A percentile compares a stretch with the other conserved stretches of the same genome.
Evolutionary conservation across 2,888 invertebrate genomes (phyloP).

Genomic region (Stictocephala bisonia): DNA sequence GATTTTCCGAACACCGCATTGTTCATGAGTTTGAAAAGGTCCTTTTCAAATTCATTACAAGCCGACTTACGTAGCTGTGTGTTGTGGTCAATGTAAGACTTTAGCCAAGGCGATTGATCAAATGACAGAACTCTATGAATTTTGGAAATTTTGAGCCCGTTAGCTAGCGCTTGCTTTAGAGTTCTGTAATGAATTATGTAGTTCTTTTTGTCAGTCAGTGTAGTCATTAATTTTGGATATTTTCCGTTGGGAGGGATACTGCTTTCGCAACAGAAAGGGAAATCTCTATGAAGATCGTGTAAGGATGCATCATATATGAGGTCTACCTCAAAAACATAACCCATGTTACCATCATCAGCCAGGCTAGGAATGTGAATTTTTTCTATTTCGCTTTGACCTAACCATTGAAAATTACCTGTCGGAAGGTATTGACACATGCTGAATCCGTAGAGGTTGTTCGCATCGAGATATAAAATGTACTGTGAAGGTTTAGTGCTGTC

Average conservation of each 20-base stretch:
- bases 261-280: constrained; percentile 54
- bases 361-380: constrained; percentile 47
- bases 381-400: constrained; percentile 50
- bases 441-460: constrained; percentile 53
- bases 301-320: constrained; percentile 63
- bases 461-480: constrained; percentile 49
- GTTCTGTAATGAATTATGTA: constrained; percentile 28
- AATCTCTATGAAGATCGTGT: constrained; percentile 61
- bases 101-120: constrained; percentile 60
- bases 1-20: constrained; percentile 61
- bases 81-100: constrained; percentile 57
- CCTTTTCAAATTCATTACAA: constrained; percentile 62
- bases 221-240: not conserved
- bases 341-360: constrained; percentile 49
- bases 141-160: no score
- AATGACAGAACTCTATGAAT: constrained; percentile 60
- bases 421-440: constrained; percentile 59
- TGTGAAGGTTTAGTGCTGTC: constrained; percentile 14
- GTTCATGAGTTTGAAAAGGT: constrained; percentile 32
- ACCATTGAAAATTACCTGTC: constrained; percentile 59
- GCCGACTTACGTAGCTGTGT: constrained; percentile 53
- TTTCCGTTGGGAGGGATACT: not conserved
- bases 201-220: not conserved
- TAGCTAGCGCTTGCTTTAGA: constrained; percentile 56
- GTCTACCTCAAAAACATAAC: constrained; percentile 64